Evolutionary conservation across 2,113 vertebrate genomes (phyloP), one percentile per base, ranked within the genome.

Genomic region (Colinus virginianus): DNA sequence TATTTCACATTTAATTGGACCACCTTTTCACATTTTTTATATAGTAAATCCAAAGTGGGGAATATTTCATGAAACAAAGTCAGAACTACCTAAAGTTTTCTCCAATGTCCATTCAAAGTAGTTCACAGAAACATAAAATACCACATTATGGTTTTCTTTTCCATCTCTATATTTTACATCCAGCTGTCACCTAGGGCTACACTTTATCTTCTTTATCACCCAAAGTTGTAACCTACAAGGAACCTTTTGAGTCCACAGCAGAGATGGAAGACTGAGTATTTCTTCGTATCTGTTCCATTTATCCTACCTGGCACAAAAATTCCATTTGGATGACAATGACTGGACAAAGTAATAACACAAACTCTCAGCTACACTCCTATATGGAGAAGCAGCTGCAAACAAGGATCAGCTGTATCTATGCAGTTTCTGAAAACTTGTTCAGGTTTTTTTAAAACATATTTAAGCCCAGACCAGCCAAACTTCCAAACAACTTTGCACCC

Each of bases 1-100:
- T 95, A 93, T 86, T 97, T 93, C 61, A 90, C 36, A 78, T 97
- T 96, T 90, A 94, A 94, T 30, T 81, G 43, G 62, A 80, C 69
- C 84, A 34, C 88, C 58, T 40, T 56, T 85, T 67, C 25, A n/a
- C 87, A 67, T 30, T 46, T 93, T 93, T 84, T 49, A 17, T 66
- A 84, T 22, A 66, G 42, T 79, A 76, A 95, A 85, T 19, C 15
- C 58, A 46, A 86, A 94, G 23, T 10, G 10, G 23, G 87, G 21
- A 90, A 17, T 56, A 62, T 11, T 40, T 88, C 84, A 92, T 11
- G 76, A 63, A 78, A 90, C 13, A 78, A 63, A 79, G 32, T 26
- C 34, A 11, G 14, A 90, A 78, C 9, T 32, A 55, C 28, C 64
- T 87, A 2, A 78, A 93, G 68, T 77, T 77, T 30, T 28, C 72